Percentiles rank a stretch among this genome's conserved stretches.
Evolutionary conservation across 2,113 vertebrate species (phyloP).

Genomic region (Antennarius striatus): DNA sequence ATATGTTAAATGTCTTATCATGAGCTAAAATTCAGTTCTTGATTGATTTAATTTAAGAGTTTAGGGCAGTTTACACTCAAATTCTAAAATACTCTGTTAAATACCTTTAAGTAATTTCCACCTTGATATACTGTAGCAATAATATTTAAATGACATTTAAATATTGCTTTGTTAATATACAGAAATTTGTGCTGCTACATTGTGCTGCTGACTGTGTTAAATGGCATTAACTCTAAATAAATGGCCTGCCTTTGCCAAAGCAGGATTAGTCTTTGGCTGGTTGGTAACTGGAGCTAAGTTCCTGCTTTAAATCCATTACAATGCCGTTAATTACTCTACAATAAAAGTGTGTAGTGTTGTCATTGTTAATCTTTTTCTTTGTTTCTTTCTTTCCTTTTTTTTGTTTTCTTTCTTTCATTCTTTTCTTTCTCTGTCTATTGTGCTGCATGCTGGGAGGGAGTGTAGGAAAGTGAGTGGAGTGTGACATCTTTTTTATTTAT

Average conservation of each 20-base stretch:
- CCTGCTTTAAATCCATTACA: slow-evolving; percentile 51
- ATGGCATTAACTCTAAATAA: slow-evolving; percentile 34
- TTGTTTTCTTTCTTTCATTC: too few species aligned
- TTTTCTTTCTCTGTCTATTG: too few species aligned
- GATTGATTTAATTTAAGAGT: too few species aligned
- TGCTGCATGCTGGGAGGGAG: too few species aligned
- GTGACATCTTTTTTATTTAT: too few species aligned
- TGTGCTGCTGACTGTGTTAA: not conserved
- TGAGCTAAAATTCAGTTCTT: too few species aligned
- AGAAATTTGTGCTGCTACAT: slow-evolving; percentile 1
- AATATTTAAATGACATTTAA: not conserved
- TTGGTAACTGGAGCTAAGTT: slow-evolving; percentile 46
- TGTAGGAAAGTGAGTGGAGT: too few species aligned
- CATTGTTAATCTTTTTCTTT: not conserved
- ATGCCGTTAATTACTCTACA: slow-evolving; percentile 41
- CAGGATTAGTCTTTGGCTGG: slow-evolving; percentile 49
- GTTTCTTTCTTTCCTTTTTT: not conserved
- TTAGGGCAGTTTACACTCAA: too few species aligned
- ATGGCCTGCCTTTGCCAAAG: slow-evolving; percentile 24
- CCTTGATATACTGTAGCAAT: not conserved
- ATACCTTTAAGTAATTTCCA: not conserved
- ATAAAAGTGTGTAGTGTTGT: slow-evolving; percentile 20
- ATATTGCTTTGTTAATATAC: not conserved
- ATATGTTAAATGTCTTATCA: too few species aligned
- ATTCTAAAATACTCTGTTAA: too few species aligned